phyloP scores from a whole-genome alignment of 2,113 vertebrate genomes.

The Perca flavescens region DNA sequence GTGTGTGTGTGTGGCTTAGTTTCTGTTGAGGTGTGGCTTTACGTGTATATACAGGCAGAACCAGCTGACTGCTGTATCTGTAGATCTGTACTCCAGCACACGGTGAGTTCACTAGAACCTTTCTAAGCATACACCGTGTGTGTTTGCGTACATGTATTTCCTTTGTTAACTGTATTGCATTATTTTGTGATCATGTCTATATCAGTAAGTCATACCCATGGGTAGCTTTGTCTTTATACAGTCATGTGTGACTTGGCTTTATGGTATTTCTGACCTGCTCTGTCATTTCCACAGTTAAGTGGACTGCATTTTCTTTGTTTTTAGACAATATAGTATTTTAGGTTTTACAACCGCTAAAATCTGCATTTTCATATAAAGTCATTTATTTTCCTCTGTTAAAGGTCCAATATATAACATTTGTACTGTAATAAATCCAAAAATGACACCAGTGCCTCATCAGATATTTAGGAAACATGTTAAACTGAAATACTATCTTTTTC shows the following conservation, averaged over 20 bases:
- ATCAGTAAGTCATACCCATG: neutral
- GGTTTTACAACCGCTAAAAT: neutral
- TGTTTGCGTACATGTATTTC: neutral
- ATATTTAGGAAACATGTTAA: no score
- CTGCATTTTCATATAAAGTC: neutral
- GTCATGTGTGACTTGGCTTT: no score
- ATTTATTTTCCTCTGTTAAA: neutral
- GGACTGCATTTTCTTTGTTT: neutral
- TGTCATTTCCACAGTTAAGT: no score
- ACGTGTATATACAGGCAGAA: conserved; percentile 16
- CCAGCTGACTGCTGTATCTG: neutral
- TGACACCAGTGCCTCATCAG: no score
- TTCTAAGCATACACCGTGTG: no score
- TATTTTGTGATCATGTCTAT: neutral
- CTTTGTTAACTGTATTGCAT: neutral
- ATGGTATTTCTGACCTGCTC: no score
- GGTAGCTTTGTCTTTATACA: no score
- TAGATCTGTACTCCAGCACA: conserved; percentile 14
- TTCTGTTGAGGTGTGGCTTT: neutral
- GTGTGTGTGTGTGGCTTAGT: no score
- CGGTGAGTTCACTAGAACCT: conserved; percentile 16
- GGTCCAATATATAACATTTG: no score
- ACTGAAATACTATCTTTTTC: no score
- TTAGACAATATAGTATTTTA: neutral
- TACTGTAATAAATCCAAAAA: no score